Conservation (phyloP, 23 tunicate species). For the Trididemnum nubilum region DNA sequence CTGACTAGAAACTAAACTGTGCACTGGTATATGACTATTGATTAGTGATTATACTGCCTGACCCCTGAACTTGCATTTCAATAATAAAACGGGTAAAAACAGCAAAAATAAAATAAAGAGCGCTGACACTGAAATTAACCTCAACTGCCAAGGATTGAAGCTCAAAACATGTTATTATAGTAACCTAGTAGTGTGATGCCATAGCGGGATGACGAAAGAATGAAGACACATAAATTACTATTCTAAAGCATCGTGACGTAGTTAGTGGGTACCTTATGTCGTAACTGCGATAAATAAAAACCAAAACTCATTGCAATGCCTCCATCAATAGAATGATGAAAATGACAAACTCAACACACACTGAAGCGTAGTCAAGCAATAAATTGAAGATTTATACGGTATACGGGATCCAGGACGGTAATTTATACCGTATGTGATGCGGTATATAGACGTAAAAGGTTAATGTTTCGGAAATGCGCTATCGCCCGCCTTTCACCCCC, state of each 20-base stretch:
- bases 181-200: background rate
- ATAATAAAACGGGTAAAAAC: background rate
- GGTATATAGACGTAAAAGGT: background rate
- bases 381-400: background rate
- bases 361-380: background rate
- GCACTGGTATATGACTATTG: background rate
- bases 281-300: background rate
- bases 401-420: background rate
- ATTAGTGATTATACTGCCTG: background rate
- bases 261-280: background rate
- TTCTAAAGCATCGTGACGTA: background rate
- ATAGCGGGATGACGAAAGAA: background rate
- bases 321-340: background rate
- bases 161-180: background rate
- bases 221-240: background rate
- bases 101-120: background rate
- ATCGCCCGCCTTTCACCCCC: too few species aligned
- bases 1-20: too few species aligned
- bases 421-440: background rate
- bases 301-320: background rate
- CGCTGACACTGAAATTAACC: background rate
- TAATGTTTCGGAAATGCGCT: background rate
- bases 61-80: background rate
- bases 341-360: background rate
- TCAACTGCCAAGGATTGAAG: background rate